A percentile compares a stretch with the other conserved stretches of the same genome.
Conservation (phyloP, 2,113 vertebrate species). For the Datnioides undecimradiatus region DNA sequence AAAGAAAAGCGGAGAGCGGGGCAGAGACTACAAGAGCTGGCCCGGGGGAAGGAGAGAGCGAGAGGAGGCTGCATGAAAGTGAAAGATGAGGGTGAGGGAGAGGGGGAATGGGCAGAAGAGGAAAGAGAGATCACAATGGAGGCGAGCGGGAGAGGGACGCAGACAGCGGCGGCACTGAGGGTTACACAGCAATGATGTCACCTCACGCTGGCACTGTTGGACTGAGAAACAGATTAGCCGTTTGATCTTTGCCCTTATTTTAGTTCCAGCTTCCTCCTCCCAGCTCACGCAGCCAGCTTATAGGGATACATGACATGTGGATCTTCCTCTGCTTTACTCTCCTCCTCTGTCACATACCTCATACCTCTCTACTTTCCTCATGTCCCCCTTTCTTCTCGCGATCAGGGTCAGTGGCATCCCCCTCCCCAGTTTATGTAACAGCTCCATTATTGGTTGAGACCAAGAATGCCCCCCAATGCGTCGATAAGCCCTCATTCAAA, state of each 20-base stretch:
- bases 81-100: constrained; percentile 27
- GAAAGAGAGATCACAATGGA: constrained; percentile 13
- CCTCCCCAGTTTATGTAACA: constrained; percentile 79
- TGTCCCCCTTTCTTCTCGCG: constrained; percentile 35
- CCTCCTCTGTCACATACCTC: constrained; percentile 50
- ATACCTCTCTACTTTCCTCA: constrained; percentile 48
- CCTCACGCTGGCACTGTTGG: constrained; percentile 70
- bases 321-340: constrained; percentile 34
- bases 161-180: constrained; percentile 49
- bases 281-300: constrained; percentile 67
- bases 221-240: constrained; percentile 64
- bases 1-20: constrained; percentile 16
- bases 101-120: constrained; percentile 3
- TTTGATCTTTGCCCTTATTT: constrained; percentile 78
- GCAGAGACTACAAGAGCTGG: constrained; percentile 4
- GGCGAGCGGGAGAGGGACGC: constrained; percentile 23
- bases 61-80: constrained; percentile 36
- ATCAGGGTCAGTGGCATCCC: constrained; percentile 62
- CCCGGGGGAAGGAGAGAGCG: constrained; percentile 8
- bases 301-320: constrained; percentile 71
- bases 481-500: constrained; percentile 81
- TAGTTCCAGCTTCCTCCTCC: constrained; percentile 71
- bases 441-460: constrained; percentile 73
- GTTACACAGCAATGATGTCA: constrained; percentile 83
- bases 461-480: constrained; percentile 72